These are phyloP conservation scores for Machimus atricapillus DNA, from an alignment of 2,888 invertebrate genomes.

Conservation along the genomic window DNA sequence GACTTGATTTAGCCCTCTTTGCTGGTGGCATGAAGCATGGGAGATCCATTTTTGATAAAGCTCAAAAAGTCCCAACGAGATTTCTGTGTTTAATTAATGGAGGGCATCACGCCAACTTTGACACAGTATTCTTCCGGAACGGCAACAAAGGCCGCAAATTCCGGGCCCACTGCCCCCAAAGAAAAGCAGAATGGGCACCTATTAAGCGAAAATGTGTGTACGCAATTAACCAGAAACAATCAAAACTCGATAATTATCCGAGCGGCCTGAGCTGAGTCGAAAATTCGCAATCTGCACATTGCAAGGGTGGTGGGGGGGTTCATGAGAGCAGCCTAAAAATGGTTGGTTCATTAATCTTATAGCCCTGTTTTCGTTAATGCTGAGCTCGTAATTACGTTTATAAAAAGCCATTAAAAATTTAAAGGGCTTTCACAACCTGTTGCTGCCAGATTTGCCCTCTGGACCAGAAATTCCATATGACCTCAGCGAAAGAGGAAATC, in stretches of 20 bases:
- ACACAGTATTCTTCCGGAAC: not conserved
- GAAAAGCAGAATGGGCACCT: not conserved
- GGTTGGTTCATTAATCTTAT: conserved; percentile 6
- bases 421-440: not conserved
- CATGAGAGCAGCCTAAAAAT: not conserved
- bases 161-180: not conserved
- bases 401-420: conserved; percentile 21
- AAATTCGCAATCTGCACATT: not conserved
- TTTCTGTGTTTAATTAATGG: conserved; percentile 12
- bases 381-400: not conserved
- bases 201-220: conserved; percentile 1
- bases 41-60: conserved; percentile 19
- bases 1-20: not conserved
- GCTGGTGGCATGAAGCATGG: not conserved
- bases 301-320: not conserved
- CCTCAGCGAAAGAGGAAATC: not conserved
- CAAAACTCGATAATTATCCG: conserved; percentile 22
- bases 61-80: not conserved
- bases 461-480: not conserved
- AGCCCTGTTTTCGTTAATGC: not conserved
- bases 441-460: not conserved
- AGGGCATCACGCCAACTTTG: not conserved
- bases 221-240: not conserved
- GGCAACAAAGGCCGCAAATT: not conserved
- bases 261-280: not conserved